Evolutionary conservation across 2,888 invertebrate genomes (phyloP), one percentile per base, ranked within the genome.

Genomic region (Scaptomyza caliginosa): DNA sequence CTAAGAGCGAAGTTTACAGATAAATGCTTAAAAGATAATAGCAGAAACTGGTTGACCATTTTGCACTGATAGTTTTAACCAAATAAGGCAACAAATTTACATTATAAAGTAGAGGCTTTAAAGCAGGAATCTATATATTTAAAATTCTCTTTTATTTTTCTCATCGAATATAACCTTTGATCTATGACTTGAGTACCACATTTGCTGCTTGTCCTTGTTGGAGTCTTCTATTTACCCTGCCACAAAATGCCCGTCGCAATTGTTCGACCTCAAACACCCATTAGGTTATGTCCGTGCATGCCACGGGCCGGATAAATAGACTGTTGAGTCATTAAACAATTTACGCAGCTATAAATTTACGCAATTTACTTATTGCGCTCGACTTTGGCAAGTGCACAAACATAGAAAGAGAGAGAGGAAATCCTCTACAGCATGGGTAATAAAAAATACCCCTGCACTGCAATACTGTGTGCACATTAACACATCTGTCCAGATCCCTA

Each of bases 331-430:
- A 84, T 84, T 84, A 84, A 84, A 84, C 84, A 86, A 84, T 84
- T 84, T 86, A 84, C 83, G 74, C 78, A 77, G 76, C 77, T 77
- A 88, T 89, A 89, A 89, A 89, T 89, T 83, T 88, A 82, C 88
- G 83, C 88, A 89, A 89, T 89, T 89, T 88, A 87, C 87, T 89
- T 89, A 89, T 78, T 73, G 80, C 74, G 67, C 57, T 45, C 48
- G 59, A 51, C 30, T 64, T 58, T 49, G 50, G 54, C 63, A 39
- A 64, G 56, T 73, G 57, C 51, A 60, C 50, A 60, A 24, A 64
- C 56, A 45, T 10, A 19, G 24, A 19, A n/a, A n/a, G n/a, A n/a
- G n/a, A n/a, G n/a, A n/a, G n/a, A 54, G 16, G 46, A 66, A 30
- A 71, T 64, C 64, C 69, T 55, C 56, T 55, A 54, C 49, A 48